Conservation (phyloP, 2,888 invertebrate species). For the Epistrophe eligans region DNA sequence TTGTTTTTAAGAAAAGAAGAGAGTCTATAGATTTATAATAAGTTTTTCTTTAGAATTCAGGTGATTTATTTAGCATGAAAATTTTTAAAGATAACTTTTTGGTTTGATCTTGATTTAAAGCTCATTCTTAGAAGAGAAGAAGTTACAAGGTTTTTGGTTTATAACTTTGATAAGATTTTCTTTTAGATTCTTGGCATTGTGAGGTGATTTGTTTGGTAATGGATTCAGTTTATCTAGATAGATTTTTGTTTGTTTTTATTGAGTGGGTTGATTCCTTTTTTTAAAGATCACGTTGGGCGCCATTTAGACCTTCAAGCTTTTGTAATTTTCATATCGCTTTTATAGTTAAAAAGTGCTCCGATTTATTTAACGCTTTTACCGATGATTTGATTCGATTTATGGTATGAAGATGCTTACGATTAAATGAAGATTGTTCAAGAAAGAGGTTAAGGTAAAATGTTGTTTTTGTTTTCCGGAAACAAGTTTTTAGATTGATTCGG, state of each 20-base stretch:
- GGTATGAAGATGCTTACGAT: no score
- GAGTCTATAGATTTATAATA: conserved; percentile 18
- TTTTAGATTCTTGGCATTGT: not conserved
- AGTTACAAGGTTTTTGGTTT: conserved; percentile 7
- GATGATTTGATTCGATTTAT: no score
- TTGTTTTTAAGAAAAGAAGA: conserved; percentile 6
- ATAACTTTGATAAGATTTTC: not conserved
- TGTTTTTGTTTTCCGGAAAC: no score
- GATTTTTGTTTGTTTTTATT: not conserved
- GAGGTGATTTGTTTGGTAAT: not conserved
- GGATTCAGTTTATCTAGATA: not conserved
- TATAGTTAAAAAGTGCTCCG: no score
- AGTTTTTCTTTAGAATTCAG: not conserved
- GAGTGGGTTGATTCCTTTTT: not conserved
- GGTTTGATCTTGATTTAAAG: not conserved
- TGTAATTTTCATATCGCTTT: no score
- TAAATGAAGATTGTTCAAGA: no score
- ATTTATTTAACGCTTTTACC: no score
- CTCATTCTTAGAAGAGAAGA: not conserved
- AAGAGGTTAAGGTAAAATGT: no score
- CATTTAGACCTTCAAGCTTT: not conserved
- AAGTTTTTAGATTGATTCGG: no score
- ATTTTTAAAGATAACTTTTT: not conserved
- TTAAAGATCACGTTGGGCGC: not conserved
- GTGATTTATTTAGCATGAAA: conserved; percentile 7